These are phyloP conservation scores for Enteromius unitaeniatus DNA, from an alignment of 2,797 vertebrate species.

Conservation along the genomic window DNA sequence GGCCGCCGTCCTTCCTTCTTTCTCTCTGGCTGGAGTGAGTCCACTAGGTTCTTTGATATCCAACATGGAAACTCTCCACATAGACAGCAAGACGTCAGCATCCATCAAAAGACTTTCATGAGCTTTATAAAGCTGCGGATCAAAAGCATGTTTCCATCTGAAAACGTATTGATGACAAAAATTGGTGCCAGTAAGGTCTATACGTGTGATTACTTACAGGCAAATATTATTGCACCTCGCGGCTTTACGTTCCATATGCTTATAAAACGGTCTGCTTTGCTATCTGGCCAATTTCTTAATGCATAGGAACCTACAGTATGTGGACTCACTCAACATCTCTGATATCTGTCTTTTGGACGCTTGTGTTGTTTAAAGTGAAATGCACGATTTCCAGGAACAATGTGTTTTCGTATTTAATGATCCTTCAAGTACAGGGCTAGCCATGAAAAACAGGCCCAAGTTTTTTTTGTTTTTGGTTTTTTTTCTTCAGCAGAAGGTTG, in stretches of 20 bases:
- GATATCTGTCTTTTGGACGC: conserved; percentile 59
- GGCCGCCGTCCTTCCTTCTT: conserved; percentile 25
- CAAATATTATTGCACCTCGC: conserved; percentile 9
- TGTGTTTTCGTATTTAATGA: conserved; percentile 62
- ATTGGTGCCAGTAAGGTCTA: conserved; percentile 4
- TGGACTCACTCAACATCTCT: conserved; percentile 51
- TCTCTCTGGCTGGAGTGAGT: conserved; percentile 29
- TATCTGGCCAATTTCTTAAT: conserved; percentile 42
- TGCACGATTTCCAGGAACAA: conserved; percentile 63
- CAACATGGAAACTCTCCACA: conserved; percentile 37
- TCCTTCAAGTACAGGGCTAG: conserved; percentile 55
- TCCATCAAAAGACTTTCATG: conserved; percentile 24
- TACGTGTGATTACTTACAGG: neutral
- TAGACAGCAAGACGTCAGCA: conserved; percentile 26
- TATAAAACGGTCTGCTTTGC: conserved; percentile 31
- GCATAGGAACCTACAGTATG: conserved; percentile 61
- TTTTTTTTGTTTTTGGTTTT: neutral
- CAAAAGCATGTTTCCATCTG: conserved; percentile 4
- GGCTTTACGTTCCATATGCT: conserved; percentile 14
- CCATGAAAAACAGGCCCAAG: conserved; percentile 58
- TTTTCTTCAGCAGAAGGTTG: conserved; percentile 43
- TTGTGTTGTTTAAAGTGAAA: conserved; percentile 60
- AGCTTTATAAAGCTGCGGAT: conserved; percentile 15
- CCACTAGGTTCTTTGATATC: conserved; percentile 33
- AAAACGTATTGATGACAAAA: conserved; percentile 22